Percentiles rank a stretch among this genome's conserved stretches.
Evolutionary conservation across 2,113 vertebrate species (phyloP).

Genomic region (Nicator chloris): DNA sequence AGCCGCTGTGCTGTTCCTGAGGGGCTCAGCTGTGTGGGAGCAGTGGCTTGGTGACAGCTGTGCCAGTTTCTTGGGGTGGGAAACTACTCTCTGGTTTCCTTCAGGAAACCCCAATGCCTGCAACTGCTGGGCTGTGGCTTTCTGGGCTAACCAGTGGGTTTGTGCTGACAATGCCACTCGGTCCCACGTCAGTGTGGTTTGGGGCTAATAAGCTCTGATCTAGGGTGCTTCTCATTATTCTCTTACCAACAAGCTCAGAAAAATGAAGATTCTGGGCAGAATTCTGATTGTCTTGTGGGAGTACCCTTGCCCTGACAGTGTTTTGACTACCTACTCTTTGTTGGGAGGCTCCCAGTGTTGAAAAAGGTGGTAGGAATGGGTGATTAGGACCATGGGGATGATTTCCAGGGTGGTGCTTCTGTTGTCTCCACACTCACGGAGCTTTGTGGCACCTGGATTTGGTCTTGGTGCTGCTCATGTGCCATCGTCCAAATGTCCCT

Average conservation of each 20-base stretch:
- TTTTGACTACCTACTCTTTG: background rate
- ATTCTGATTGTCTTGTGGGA: background rate
- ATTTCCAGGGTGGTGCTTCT: background rate
- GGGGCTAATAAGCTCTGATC: background rate
- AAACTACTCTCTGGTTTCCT: background rate
- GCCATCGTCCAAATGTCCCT: fast-evolving
- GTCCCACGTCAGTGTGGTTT: background rate
- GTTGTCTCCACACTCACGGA: background rate
- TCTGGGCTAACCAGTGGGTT: background rate
- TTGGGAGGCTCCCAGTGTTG: background rate
- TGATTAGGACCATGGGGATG: background rate
- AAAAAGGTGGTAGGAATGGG: background rate
- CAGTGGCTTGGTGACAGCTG: background rate
- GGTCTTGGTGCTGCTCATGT: background rate
- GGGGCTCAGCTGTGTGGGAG: background rate
- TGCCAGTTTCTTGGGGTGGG: background rate
- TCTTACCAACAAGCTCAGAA: background rate
- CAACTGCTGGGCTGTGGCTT: background rate
- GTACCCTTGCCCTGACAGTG: fast-evolving
- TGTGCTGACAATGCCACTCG: fast-evolving
- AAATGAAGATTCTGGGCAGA: background rate
- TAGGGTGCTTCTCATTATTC: fast-evolving
- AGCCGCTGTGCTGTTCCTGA: background rate
- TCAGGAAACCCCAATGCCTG: background rate
- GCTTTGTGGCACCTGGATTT: background rate